phyloP scores from a whole-genome alignment of 2,888 invertebrate species.

The Himalopsyche kuldschensis region DNA sequence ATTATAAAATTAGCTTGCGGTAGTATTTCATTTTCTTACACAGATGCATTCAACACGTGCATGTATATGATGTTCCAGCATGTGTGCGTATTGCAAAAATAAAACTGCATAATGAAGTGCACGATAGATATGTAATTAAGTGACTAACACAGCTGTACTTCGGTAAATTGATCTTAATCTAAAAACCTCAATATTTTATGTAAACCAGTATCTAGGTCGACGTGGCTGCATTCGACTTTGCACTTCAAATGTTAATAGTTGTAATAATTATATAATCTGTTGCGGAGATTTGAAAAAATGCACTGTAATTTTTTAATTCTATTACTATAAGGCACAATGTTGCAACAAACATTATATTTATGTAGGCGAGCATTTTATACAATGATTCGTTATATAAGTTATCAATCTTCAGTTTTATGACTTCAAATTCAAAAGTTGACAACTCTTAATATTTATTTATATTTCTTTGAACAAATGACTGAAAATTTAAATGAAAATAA shows the following conservation, averaged over 20 bases:
- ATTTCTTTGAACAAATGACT: too few species aligned
- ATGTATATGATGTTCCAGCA: background rate
- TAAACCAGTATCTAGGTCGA: constrained; percentile 39
- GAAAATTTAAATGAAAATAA: too few species aligned
- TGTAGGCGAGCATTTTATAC: too few species aligned
- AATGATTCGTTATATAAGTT: too few species aligned
- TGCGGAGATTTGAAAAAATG: background rate
- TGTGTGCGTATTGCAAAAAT: background rate
- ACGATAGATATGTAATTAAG: background rate
- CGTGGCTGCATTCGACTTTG: background rate
- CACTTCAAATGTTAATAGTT: background rate
- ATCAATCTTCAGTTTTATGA: too few species aligned
- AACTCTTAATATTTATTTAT: too few species aligned
- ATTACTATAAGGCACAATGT: too few species aligned
- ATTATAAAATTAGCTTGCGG: background rate
- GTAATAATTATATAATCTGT: background rate
- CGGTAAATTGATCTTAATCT: background rate
- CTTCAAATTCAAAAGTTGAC: too few species aligned
- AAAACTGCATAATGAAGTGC: background rate
- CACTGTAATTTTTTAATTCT: background rate
- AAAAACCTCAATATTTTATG: constrained; percentile 39
- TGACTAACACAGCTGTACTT: constrained; percentile 1
- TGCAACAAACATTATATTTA: too few species aligned
- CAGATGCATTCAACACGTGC: background rate
- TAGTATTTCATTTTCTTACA: background rate